Conservation (phyloP, 1,140 invertebrate genomes). For the Ctenoplectra terminalis region DNA sequence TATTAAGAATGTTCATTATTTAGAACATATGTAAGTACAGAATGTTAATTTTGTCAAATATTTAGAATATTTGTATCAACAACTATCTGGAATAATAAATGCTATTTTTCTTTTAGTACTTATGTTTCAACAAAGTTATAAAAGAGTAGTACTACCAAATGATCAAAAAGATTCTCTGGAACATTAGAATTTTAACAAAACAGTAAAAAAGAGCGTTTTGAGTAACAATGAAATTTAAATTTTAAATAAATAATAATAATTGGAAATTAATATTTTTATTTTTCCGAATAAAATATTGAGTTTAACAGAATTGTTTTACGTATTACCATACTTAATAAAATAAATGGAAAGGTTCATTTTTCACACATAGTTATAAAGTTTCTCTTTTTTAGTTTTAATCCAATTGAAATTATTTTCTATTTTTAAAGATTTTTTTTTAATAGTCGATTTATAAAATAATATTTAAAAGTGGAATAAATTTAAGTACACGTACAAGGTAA, state of each 20-base stretch:
- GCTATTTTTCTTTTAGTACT: background rate
- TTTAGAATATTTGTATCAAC: background rate
- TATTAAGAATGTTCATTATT: background rate
- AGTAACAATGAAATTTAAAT: background rate
- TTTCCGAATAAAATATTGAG: background rate
- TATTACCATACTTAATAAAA: background rate
- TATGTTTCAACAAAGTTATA: background rate
- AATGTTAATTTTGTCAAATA: conserved; percentile 12
- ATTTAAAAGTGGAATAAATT: background rate
- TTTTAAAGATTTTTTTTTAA: background rate
- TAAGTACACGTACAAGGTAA: background rate
- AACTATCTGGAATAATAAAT: background rate
- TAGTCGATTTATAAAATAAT: background rate
- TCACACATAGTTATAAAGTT: background rate
- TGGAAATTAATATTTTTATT: background rate
- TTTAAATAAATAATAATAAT: background rate
- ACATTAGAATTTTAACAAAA: background rate
- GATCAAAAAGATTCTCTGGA: background rate
- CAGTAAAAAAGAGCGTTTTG: background rate
- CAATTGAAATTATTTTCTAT: background rate
- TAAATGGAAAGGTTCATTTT: background rate
- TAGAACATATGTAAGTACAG: background rate
- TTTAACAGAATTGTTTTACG: background rate
- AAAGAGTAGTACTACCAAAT: background rate
- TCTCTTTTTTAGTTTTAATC: background rate